A percentile compares a stretch with the other conserved stretches of the same genome.
These are phyloP conservation scores for Syngnathus scovelli DNA, from an alignment of 2,113 vertebrate genomes.

Conservation along the genomic window DNA sequence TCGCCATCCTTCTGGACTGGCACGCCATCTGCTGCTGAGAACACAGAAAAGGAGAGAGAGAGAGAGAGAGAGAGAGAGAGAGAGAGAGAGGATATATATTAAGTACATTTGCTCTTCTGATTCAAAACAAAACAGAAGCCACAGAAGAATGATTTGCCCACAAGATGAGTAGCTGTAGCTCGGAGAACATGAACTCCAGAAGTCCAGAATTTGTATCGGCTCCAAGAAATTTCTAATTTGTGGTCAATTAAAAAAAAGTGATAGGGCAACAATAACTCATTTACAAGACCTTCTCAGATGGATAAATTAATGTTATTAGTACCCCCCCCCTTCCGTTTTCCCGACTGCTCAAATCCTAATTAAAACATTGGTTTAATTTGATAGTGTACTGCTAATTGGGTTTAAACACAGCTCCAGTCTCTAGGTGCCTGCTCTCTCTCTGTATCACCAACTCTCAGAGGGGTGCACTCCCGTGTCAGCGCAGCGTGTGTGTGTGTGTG, in stretches of 20 bases:
- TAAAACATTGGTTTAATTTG: conserved; percentile 71
- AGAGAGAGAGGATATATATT: conserved; percentile 5
- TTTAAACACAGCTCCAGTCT: conserved; percentile 64
- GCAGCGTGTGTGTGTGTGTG: conserved; percentile 10
- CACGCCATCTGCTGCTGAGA: conserved; percentile 72
- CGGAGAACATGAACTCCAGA: no score
- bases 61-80: conserved; percentile 11
- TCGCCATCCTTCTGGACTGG: conserved; percentile 78
- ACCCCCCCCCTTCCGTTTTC: conserved; percentile 27
- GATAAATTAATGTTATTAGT: conserved; percentile 57
- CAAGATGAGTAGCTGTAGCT: no score
- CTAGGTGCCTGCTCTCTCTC: conserved; percentile 49
- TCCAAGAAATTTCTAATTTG: not conserved
- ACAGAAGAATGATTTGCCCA: not conserved
- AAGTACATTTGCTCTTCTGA: not conserved
- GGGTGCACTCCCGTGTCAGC: conserved; percentile 38
- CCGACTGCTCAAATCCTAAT: conserved; percentile 65
- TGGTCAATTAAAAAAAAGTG: not conserved
- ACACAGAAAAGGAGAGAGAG: no score
- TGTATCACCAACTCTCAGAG: conserved; percentile 52
- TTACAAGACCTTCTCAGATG: conserved; percentile 31
- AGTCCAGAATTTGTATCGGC: no score
- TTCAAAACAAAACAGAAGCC: conserved; percentile 1
- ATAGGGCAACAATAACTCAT: conserved; percentile 22
- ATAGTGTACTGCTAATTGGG: conserved; percentile 59